Base-by-base conservation (phyloP, 2,113 vertebrate genomes). In the Grammomys surdaster region DNA sequence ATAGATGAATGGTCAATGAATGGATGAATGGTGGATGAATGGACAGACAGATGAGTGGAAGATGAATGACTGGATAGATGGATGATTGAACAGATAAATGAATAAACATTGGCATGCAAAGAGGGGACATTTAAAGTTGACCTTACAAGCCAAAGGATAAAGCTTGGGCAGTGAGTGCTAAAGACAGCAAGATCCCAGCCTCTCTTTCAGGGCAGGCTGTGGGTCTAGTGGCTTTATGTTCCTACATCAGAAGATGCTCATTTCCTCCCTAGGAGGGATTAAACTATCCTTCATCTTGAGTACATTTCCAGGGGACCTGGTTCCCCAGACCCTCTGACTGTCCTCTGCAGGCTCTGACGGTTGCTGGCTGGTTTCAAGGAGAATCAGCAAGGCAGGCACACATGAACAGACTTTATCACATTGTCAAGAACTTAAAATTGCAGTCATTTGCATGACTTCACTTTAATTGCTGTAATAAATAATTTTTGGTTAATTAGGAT, bases 391-490 rank as follows among this genome's bases (percentile, higher is more conserved):
- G 12, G 46, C 56, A 84, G 60, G 28, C 24, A 89, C 58, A 20
- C 88, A 40, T 67, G 73, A 95, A 58, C 60, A 78, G 95, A 90
- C 96, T 94, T 91, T 11, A 89, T 17, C 11, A 0, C 85, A 69
- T 93, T 88, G 65, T 90, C 93, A 90, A 77, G 93, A 97, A 94
- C 86, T 94, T 75, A 88, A 94, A 97, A 95, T 88, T 81, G 33
- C 56, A 90, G 80, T 90, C 93, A 90, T 96, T 97, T 95, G 90
- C 12, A 70, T 10, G 26, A 88, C 80, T 88, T 97, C 28, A 40
- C 91, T 95, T 93, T 98, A 97, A 97, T 96, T 90, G 93, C 70
- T 31, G 51, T 77, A 96, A 97, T 96, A 97, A 97, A 96, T 96
- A 97, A 96, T 46, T 92, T 95, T 96, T 70, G 65, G 88, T 95